Conservation (phyloP, 2,888 invertebrate species). For the Cantharis flavilabris region DNA sequence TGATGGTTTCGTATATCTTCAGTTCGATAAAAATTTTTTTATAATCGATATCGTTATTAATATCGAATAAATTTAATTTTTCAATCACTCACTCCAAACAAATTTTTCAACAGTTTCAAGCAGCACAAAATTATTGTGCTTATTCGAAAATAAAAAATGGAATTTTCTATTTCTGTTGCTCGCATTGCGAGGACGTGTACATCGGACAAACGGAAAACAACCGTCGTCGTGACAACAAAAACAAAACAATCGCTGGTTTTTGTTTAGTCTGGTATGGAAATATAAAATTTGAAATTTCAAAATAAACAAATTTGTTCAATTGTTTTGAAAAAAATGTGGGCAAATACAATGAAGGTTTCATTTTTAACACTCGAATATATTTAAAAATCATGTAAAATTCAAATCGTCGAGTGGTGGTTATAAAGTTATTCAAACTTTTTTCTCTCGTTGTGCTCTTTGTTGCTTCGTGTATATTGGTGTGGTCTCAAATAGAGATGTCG, state of each 20-base stretch:
- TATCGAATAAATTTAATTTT: conserved; percentile 1
- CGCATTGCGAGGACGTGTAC: neutral
- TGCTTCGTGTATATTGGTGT: conserved; percentile 34
- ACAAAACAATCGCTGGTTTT: neutral
- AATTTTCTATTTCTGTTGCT: neutral
- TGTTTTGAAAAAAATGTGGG: neutral
- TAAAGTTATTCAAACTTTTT: conserved; percentile 31
- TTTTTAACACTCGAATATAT: neutral
- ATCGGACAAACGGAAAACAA: neutral
- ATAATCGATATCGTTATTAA: neutral
- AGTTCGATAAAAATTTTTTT: conserved; percentile 3
- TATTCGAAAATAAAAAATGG: neutral
- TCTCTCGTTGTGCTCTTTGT: conserved; percentile 21
- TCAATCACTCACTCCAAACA: neutral
- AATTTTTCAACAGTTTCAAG: neutral
- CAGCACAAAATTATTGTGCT: no score
- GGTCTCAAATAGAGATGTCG: conserved; percentile 40
- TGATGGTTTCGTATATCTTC: conserved; percentile 34
- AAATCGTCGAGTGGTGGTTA: conserved; percentile 25
- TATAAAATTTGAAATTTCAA: neutral
- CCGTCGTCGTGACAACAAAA: neutral
- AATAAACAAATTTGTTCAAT: neutral
- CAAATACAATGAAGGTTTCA: neutral
- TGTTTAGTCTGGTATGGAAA: neutral
- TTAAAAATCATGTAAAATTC: conserved; percentile 12